phyloP scores from a whole-genome alignment of 1,140 invertebrate genomes.

The Bathynomus jamesi region DNA sequence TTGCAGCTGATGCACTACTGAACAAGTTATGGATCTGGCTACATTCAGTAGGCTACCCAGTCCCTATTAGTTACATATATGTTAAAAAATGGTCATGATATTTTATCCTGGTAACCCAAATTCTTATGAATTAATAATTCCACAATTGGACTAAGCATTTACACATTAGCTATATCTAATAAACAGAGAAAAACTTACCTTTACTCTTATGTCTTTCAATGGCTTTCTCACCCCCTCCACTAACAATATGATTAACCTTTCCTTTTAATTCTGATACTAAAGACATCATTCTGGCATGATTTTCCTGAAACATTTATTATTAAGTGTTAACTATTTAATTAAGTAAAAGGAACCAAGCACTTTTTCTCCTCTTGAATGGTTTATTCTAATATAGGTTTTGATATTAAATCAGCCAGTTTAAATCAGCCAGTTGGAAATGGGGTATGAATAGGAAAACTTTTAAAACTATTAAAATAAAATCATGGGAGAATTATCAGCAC shows the following conservation, averaged over 20 bases:
- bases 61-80: no score
- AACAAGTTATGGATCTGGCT: background rate
- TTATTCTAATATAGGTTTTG: no score
- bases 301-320: conserved; percentile 59
- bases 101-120: background rate
- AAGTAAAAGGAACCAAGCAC: no score
- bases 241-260: conserved; percentile 58
- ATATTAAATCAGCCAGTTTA: no score
- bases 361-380: no score
- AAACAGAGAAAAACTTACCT: conserved; percentile 40
- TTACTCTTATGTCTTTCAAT: conserved; percentile 62
- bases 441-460: no score
- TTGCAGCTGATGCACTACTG: background rate
- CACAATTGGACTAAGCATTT: background rate
- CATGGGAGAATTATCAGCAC: no score
- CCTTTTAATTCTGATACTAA: conserved; percentile 62
- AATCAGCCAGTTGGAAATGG: no score
- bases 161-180: background rate
- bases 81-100: no score
- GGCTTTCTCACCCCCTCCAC: conserved; percentile 69
- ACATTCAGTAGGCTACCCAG: no score
- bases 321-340: no score
- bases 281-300: conserved; percentile 65
- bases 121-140: background rate
- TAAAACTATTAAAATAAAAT: no score